A percentile compares a stretch with the other conserved stretches of the same genome.
Conservation (phyloP, 2,113 vertebrate genomes). For the Theropithecus gelada region DNA sequence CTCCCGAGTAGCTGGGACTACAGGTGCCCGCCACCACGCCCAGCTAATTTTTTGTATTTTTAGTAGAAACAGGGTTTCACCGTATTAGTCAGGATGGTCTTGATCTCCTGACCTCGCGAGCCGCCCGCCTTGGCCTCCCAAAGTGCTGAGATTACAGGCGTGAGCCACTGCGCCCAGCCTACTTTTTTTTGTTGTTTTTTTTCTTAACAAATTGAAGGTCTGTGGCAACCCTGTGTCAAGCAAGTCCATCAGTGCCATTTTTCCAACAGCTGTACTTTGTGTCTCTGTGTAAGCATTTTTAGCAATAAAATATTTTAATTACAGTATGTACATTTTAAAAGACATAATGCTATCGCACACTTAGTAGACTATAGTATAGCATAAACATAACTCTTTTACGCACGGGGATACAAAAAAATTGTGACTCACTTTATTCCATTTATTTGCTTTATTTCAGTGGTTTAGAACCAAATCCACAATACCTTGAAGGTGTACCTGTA, state of each 20-base stretch:
- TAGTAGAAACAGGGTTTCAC: too few relatives aligned
- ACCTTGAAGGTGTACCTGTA: neutral
- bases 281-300: neutral
- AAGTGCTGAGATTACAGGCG: too few relatives aligned
- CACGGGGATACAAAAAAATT: neutral
- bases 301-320: neutral
- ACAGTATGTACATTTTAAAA: neutral
- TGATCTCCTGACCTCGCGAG: too few relatives aligned
- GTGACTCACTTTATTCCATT: neutral
- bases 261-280: neutral
- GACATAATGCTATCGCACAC: neutral
- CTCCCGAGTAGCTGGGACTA: too few relatives aligned
- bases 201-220: neutral
- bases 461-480: neutral
- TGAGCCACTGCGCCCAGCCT: too few relatives aligned
- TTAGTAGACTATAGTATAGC: neutral
- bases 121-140: too few relatives aligned
- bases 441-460: neutral
- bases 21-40: too few relatives aligned
- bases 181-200: neutral
- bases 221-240: neutral
- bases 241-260: neutral
- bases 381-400: neutral
- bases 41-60: too few relatives aligned
- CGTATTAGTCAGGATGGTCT: too few relatives aligned